Evolutionary conservation across 2,113 vertebrate species (phyloP).

Genomic region (Probosciger aterrimus): DNA sequence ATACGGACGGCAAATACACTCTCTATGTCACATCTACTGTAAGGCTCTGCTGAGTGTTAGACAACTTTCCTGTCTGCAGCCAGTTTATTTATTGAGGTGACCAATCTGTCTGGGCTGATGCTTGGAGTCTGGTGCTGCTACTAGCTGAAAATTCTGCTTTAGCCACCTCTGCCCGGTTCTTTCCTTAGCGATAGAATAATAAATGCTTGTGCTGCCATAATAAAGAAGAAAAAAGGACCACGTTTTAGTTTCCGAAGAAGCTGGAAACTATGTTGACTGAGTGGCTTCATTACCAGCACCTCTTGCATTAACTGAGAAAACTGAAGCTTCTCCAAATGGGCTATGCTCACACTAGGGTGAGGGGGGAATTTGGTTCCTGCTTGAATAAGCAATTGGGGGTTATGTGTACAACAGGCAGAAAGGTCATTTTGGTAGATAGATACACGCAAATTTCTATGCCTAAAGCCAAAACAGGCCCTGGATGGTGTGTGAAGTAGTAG

Average conservation of each 20-base stretch:
- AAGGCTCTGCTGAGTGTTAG: neutral
- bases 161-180: neutral
- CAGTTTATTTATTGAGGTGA: neutral
- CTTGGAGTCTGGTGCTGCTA: neutral
- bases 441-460: neutral
- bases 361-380: no score
- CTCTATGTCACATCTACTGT: neutral
- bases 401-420: neutral
- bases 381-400: neutral
- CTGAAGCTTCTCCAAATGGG: neutral
- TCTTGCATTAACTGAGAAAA: neutral
- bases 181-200: neutral
- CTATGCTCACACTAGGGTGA: neutral
- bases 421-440: neutral
- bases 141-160: neutral
- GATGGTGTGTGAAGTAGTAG: neutral
- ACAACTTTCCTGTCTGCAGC: slow-evolving; percentile 6
- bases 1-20: neutral
- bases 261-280: neutral
- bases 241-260: neutral
- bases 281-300: neutral
- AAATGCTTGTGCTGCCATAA: neutral
- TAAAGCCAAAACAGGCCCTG: neutral
- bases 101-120: neutral
- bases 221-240: neutral